A percentile compares a stretch with the other conserved stretches of the same genome.
These are phyloP conservation scores for Xestia ashworthii DNA, from an alignment of 2,888 invertebrate genomes.

Conservation along the genomic window DNA sequence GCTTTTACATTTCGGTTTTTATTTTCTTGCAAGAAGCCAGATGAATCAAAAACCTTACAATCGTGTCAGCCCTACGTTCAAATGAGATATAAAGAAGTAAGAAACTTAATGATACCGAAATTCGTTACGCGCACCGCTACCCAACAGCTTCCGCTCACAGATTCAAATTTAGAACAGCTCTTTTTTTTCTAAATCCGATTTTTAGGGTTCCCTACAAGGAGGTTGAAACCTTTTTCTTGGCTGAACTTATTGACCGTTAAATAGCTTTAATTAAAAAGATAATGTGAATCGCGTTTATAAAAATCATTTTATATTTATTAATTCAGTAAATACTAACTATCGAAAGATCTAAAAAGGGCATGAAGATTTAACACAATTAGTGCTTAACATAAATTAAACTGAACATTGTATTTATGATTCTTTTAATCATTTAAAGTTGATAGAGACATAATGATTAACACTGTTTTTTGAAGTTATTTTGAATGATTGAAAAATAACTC, in stretches of 20 bases:
- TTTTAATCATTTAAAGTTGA: slow-evolving; percentile 14
- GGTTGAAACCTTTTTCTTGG: background rate
- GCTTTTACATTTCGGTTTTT: background rate
- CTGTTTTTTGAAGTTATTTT: background rate
- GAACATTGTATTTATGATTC: slow-evolving; percentile 16
- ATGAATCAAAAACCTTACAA: background rate
- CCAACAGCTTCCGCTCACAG: slow-evolving; percentile 85
- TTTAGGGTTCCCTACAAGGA: slow-evolving; percentile 61
- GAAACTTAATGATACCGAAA: slow-evolving; percentile 84
- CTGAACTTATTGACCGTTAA: background rate
- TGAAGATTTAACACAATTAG: background rate
- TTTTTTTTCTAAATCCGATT: slow-evolving; percentile 71
- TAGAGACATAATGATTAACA: background rate
- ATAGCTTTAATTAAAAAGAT: background rate
- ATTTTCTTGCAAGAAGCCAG: background rate
- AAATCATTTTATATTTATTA: background rate
- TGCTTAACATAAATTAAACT: slow-evolving; percentile 10
- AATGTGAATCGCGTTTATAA: background rate
- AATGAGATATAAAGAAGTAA: slow-evolving; percentile 78
- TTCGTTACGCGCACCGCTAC: slow-evolving; percentile 84
- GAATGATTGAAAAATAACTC: background rate
- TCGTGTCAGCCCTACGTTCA: slow-evolving; percentile 70
- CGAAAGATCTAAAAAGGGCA: background rate
- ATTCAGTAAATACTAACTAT: slow-evolving; percentile 9
- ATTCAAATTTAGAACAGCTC: slow-evolving; percentile 84